These are phyloP conservation scores for Hephaestus fuliginosus DNA, from an alignment of 2,797 vertebrate genomes.

Conservation along the genomic window DNA sequence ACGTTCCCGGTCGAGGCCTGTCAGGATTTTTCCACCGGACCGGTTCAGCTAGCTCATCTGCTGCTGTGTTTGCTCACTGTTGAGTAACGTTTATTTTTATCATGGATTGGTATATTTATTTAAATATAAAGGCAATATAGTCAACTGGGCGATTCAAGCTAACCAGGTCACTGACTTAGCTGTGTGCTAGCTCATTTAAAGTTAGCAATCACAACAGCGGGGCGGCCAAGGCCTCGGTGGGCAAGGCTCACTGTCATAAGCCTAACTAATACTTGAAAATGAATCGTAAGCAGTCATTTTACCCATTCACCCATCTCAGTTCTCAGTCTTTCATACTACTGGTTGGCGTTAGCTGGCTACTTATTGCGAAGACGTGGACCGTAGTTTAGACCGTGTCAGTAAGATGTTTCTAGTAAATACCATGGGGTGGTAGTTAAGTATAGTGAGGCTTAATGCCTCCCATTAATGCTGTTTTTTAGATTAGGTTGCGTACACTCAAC, in stretches of 20 bases:
- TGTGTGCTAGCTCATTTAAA: constrained; percentile 10
- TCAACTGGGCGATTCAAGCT: background rate
- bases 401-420: background rate
- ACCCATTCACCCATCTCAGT: fast-evolving
- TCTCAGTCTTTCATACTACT: fast-evolving
- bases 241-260: background rate
- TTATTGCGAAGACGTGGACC: background rate
- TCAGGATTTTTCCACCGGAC: constrained; percentile 38
- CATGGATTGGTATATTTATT: fast-evolving
- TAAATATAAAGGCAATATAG: fast-evolving
- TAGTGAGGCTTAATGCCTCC: fast-evolving
- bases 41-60: background rate
- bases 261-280: fast-evolving
- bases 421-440: background rate
- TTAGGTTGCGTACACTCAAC: background rate
- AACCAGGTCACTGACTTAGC: constrained; percentile 36
- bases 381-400: too few species aligned
- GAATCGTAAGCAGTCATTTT: fast-evolving
- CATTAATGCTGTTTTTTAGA: background rate
- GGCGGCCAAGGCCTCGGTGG: constrained; percentile 20
- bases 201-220: constrained; percentile 29
- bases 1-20: constrained; percentile 53
- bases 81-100: fast-evolving
- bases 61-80: background rate
- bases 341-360: background rate